Evolutionary conservation across 2,888 invertebrate genomes (phyloP).

Genomic region (Emmelina monodactyla): DNA sequence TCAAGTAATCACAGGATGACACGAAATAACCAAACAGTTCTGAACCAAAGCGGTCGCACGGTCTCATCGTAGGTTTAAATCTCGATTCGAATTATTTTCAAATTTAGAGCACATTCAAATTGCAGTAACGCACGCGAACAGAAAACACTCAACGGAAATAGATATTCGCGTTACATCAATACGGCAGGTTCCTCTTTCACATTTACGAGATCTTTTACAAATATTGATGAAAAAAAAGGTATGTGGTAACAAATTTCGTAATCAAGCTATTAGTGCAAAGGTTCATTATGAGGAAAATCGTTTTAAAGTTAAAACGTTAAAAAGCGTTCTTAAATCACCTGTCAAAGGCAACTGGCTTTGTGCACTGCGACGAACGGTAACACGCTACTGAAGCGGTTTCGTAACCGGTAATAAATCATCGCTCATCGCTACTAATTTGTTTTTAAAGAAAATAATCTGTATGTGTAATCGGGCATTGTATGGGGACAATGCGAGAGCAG

Average conservation of each 20-base stretch:
- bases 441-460: constrained; percentile 59
- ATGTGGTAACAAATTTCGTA: no score
- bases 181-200: no score
- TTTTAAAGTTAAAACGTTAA: no score
- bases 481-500: constrained; percentile 34
- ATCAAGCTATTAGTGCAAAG: no score
- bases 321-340: no score
- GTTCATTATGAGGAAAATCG: no score
- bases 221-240: no score
- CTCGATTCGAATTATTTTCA: constrained; percentile 59
- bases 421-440: constrained; percentile 63
- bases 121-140: constrained; percentile 59
- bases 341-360: no score
- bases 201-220: no score
- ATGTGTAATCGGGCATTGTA: constrained; percentile 55
- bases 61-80: no score
- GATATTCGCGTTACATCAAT: constrained; percentile 27
- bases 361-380: neutral
- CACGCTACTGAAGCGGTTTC: constrained; percentile 32
- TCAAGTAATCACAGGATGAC: constrained; percentile 3
- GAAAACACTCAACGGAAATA: constrained; percentile 44
- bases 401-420: constrained; percentile 60
- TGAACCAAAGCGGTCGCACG: constrained; percentile 25
- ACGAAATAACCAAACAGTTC: constrained; percentile 5
- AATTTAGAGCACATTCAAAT: constrained; percentile 63